Base-by-base conservation (phyloP, 2,797 vertebrate genomes). In the Passerculus sandwichensis region DNA sequence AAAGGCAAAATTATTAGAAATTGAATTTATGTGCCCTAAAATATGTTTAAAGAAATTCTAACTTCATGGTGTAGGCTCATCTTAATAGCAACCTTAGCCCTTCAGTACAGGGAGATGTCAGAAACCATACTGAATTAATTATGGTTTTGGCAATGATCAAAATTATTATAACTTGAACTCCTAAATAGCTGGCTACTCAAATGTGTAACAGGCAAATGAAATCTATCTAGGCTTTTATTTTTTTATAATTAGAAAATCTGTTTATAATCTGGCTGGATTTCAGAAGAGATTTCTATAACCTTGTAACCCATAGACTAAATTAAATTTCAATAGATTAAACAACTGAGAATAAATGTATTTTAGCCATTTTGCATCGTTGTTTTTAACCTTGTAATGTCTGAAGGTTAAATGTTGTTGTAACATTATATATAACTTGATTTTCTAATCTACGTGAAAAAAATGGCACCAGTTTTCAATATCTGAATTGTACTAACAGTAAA, bases 81-180 rank as follows among this genome's bases (percentile, higher is more conserved):
- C 57, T 57, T 78, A 54, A 23, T 60, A 65, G 19, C 44, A 64
- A 19, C 61, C 50, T 60, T 80, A 82, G 64, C 42, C 38, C 27
- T 79, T 85, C 48, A 65, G 21, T 65, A 47, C 5, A 54, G 27
- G 47, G 59, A 82, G 66, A 74, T 82, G 26, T 86, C 83, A 88
- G 71, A 88, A 93, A 67, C 66, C 60, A 82, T 66, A 50, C 45
- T 78, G 91, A 94, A 90, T 86, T 94, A 81, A 86, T 94, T 96
- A 78, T 47, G 62, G 16, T 34, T 93, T 94, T 93, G 88, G 54
- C 66, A 88, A 6, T 56, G 51, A 86, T 84, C 15, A 73, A 70
- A 91, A 75, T 45, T 2, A 38, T 86, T 54, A 61, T 86, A 90
- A 73, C 44, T 88, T 80, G 26, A 79, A 61, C n/a, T 88, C 51